Percentiles rank a stretch among this genome's conserved stretches.
phyloP scores from a whole-genome alignment of 2,888 invertebrate genomes.

The Eurytoma adleriae region DNA sequence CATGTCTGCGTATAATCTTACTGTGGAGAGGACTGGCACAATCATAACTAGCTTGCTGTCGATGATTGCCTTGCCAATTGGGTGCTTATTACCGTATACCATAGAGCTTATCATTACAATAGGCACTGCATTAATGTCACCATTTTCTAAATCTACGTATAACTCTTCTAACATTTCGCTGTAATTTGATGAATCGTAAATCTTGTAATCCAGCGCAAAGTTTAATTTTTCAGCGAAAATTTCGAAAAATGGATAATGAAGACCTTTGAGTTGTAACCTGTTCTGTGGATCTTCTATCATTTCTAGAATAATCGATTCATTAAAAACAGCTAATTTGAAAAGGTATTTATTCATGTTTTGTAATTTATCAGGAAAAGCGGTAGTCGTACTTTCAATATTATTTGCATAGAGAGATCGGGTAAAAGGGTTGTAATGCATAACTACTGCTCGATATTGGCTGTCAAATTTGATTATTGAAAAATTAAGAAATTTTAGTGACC shows the following conservation, averaged over 20 bases:
- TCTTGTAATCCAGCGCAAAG: constrained; percentile 1
- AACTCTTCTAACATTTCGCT: no score
- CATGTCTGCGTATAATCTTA: neutral
- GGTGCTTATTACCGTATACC: no score
- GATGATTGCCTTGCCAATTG: neutral
- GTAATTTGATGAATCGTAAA: no score
- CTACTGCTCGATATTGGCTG: neutral
- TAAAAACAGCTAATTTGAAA: constrained; percentile 6
- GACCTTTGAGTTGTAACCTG: neutral
- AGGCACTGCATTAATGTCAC: no score
- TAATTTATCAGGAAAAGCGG: constrained; percentile 1
- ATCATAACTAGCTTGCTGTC: constrained; percentile 29
- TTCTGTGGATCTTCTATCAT: neutral
- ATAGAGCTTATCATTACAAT: no score
- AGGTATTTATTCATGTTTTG: constrained; percentile 13
- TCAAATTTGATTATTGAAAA: constrained; percentile 16
- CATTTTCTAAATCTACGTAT: no score
- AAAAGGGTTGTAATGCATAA: constrained; percentile 2
- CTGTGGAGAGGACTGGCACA: neutral
- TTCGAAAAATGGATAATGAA: neutral
- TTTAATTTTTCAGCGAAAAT: constrained; percentile 1
- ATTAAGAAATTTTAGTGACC: constrained; percentile 30
- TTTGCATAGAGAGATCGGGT: neutral
- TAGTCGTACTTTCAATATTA: neutral
- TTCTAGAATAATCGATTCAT: neutral